A percentile compares a stretch with the other conserved stretches of the same genome.
Conservation (phyloP, 1,140 invertebrate genomes). For the Lepidurus apus region DNA sequence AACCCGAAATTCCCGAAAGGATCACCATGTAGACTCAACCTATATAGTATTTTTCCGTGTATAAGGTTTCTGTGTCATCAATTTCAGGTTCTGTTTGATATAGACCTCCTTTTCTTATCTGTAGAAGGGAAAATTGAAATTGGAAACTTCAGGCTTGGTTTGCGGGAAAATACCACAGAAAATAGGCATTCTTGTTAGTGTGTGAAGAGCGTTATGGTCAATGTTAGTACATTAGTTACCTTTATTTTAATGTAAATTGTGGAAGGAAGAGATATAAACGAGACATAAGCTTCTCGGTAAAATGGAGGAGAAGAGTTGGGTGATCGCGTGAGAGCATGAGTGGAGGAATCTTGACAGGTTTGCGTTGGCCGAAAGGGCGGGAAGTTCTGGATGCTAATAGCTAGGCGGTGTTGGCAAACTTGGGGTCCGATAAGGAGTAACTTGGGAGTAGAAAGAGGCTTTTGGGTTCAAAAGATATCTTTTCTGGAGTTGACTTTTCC, state of each 20-base stretch:
- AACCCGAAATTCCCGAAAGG: background rate
- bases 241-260: no score
- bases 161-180: no score
- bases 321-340: background rate
- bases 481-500: no score
- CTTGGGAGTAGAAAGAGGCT: background rate
- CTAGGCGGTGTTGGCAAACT: constrained; percentile 20
- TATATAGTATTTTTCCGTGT: background rate
- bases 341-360: background rate
- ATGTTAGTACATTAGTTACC: no score
- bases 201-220: no score
- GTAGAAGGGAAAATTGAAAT: background rate
- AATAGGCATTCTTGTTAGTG: no score
- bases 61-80: background rate
- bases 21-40: background rate
- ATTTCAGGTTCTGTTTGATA: background rate
- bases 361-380: background rate
- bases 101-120: background rate
- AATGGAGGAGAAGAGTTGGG: background rate
- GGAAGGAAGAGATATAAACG: no score
- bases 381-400: constrained; percentile 4
- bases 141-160: no score
- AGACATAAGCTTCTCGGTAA: background rate
- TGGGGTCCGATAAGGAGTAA: constrained; percentile 7
- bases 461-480: background rate